Evolutionary conservation across 2,797 vertebrate species (phyloP).

Genomic region (Phrynocephalus guinanensis): DNA sequence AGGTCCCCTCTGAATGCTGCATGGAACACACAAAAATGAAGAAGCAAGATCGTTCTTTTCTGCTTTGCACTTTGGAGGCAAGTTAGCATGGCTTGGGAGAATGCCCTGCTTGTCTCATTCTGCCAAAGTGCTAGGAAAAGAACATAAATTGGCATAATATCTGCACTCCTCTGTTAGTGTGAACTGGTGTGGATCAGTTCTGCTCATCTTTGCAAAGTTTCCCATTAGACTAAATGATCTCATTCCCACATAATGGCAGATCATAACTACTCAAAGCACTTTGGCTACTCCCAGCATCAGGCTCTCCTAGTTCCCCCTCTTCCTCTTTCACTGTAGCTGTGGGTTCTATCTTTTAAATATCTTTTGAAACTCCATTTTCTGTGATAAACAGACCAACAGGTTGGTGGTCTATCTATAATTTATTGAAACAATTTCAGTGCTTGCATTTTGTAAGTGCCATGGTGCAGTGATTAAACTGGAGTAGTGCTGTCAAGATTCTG

Average conservation of each 20-base stretch:
- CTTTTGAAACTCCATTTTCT: no score
- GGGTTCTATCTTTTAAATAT: no score
- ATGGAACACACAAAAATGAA: background rate
- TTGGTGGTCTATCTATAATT: no score
- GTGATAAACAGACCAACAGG: no score
- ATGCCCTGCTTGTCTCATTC: background rate
- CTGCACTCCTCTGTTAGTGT: background rate
- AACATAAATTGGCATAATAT: background rate
- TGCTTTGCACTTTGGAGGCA: background rate
- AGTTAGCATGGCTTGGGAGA: background rate
- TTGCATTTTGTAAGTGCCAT: no score
- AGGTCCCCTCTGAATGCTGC: background rate
- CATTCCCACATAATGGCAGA: background rate
- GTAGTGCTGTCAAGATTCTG: no score
- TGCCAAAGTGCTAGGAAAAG: background rate
- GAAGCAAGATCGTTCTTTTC: background rate
- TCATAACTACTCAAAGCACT: no score
- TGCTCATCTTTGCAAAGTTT: background rate
- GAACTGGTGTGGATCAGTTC: background rate
- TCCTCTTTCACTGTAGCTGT: background rate
- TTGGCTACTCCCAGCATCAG: background rate
- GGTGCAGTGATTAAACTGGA: no score
- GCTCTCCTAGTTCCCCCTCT: background rate
- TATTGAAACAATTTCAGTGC: no score
- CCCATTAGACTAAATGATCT: background rate